Conservation (phyloP, 2,888 invertebrate species). For the Sericinus montela region DNA sequence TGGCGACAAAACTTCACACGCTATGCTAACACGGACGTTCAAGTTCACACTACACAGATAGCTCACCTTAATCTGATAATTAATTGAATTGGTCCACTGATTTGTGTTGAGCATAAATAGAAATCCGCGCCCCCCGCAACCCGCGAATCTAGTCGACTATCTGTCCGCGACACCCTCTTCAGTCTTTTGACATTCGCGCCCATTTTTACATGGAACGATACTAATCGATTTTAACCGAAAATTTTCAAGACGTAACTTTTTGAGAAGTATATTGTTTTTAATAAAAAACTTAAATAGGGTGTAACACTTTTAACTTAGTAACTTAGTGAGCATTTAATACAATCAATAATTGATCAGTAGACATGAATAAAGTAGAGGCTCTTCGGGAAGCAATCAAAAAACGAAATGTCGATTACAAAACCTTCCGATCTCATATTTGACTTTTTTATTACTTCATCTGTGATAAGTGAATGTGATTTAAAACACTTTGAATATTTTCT, state of each 20-base stretch:
- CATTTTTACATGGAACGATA: slow-evolving; percentile 75
- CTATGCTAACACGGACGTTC: slow-evolving; percentile 46
- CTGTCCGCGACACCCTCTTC: slow-evolving; percentile 60
- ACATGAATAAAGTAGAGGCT: slow-evolving; percentile 25
- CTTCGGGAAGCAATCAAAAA: slow-evolving; percentile 12
- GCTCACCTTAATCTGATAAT: slow-evolving; percentile 79
- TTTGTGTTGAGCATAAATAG: slow-evolving; percentile 77
- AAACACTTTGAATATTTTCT: slow-evolving; percentile 23
- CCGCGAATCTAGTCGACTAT: slow-evolving; percentile 40
- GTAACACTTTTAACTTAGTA: slow-evolving; percentile 37
- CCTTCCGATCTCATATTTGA: slow-evolving; percentile 12
- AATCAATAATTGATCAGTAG: slow-evolving; percentile 22
- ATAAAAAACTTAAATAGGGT: slow-evolving; percentile 31
- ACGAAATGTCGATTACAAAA: slow-evolving; percentile 16
- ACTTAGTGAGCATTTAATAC: slow-evolving; percentile 48
- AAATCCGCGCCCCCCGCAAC: slow-evolving; percentile 46
- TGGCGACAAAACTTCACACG: slow-evolving; percentile 42
- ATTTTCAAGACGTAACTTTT: slow-evolving; percentile 22
- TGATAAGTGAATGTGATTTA: slow-evolving; percentile 43
- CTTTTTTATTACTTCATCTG: slow-evolving; percentile 30
- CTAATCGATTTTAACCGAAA: slow-evolving; percentile 62
- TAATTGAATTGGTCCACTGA: slow-evolving; percentile 76
- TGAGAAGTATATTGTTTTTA: slow-evolving; percentile 19
- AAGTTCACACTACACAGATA: slow-evolving; percentile 61
- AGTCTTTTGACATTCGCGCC: slow-evolving; percentile 77